These are phyloP conservation scores for Leucoraja erinaceus DNA, from an alignment of 2,113 vertebrate species.

Conservation along the genomic window DNA sequence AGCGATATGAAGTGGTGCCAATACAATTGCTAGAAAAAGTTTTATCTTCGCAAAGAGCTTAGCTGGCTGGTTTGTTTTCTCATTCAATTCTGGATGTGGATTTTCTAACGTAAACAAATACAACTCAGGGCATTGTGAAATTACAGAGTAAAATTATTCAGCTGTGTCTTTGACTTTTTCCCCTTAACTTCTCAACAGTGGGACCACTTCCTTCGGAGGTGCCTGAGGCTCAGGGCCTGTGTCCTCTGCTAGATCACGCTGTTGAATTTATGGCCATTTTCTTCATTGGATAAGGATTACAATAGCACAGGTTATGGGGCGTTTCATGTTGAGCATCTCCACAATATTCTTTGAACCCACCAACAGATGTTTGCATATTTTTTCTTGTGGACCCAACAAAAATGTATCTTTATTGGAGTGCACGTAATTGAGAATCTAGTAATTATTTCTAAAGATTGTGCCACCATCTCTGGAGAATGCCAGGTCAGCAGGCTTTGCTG, in stretches of 20 bases:
- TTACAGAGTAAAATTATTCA: neutral
- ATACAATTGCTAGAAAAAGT: neutral
- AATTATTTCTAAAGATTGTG: neutral
- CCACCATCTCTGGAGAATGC: neutral
- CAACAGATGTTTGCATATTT: neutral
- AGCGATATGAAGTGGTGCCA: neutral
- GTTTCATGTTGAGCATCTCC: neutral
- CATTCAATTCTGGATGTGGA: neutral
- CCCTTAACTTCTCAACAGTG: neutral
- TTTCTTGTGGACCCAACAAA: neutral
- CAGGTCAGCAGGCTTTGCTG: neutral
- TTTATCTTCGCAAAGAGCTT: neutral
- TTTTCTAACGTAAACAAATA: neutral
- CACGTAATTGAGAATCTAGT: neutral
- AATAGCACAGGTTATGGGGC: neutral
- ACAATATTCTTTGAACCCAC: neutral
- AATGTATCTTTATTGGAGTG: neutral
- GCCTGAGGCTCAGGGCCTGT: neutral
- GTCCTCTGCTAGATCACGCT: neutral
- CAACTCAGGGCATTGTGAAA: neutral
- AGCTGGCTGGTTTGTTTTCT: neutral
- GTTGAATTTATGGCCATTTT: neutral
- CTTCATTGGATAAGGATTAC: neutral
- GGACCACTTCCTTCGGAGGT: neutral
- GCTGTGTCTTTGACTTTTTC: neutral